Conservation (phyloP, 2,797 vertebrate species). For the Champsocephalus esox region DNA sequence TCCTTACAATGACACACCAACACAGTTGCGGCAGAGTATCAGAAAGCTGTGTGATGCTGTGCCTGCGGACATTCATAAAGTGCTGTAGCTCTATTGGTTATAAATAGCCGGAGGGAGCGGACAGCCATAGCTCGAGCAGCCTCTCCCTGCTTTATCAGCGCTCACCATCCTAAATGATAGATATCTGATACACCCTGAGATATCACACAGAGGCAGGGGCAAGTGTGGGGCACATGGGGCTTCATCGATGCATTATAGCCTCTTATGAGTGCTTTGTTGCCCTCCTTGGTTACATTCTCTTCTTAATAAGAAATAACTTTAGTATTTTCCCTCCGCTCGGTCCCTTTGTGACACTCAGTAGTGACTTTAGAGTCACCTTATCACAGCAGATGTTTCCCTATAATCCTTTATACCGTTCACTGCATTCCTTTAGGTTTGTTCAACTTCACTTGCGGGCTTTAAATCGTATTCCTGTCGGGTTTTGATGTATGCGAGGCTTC, state of each 20-base stretch:
- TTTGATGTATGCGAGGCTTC: constrained; percentile 16
- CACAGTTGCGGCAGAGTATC: constrained; percentile 50
- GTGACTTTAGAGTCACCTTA: constrained; percentile 31
- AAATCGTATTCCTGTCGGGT: background rate
- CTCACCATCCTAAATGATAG: constrained; percentile 60
- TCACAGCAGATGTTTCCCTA: constrained; percentile 23
- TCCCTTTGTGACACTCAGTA: constrained; percentile 9
- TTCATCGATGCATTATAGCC: constrained; percentile 3
- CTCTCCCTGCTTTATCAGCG: constrained; percentile 60
- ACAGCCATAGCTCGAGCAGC: constrained; percentile 35
- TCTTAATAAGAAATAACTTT: too few relatives aligned
- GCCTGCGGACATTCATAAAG: constrained; percentile 81
- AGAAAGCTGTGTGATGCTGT: constrained; percentile 63
- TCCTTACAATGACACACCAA: constrained; percentile 42
- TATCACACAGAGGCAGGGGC: constrained; percentile 46
- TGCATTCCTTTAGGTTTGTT: background rate
- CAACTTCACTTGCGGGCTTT: background rate
- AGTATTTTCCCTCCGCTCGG: background rate
- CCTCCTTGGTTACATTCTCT: background rate
- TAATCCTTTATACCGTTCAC: background rate
- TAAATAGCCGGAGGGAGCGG: constrained; percentile 79
- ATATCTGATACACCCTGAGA: constrained; percentile 66
- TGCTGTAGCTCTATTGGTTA: constrained; percentile 76
- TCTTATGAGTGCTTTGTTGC: background rate
- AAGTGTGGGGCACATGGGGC: constrained; percentile 67